Percentiles rank a stretch among this genome's conserved stretches.
These are phyloP conservation scores for Pangasius krempfi DNA, from an alignment of 2,797 vertebrate genomes.

Conservation along the genomic window DNA sequence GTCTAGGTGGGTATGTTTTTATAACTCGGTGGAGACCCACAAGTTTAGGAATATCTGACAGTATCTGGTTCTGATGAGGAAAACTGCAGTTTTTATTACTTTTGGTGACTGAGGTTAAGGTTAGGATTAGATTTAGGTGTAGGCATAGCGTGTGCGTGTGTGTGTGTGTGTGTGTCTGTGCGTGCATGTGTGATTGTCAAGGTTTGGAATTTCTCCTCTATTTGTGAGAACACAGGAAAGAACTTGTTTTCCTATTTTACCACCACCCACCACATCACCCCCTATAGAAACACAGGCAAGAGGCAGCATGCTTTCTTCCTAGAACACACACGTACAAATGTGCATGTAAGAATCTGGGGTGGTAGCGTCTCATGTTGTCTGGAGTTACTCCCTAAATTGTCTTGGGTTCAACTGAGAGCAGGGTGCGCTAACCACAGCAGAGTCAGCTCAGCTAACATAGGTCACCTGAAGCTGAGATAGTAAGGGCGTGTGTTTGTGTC, in stretches of 20 bases:
- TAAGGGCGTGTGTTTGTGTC: slow-evolving; percentile 44
- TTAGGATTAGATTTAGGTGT: background rate
- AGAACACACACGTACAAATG: slow-evolving; percentile 23
- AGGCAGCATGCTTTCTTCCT: slow-evolving; percentile 5
- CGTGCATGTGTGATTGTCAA: slow-evolving; percentile 30
- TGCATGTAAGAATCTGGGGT: background rate
- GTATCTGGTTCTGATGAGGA: background rate
- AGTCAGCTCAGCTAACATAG: slow-evolving; percentile 31
- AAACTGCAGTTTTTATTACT: background rate
- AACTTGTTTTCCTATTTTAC: slow-evolving; percentile 24
- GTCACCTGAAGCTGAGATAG: slow-evolving; percentile 22
- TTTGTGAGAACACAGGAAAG: slow-evolving; percentile 36
- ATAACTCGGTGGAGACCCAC: background rate
- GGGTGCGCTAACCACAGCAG: slow-evolving; percentile 41
- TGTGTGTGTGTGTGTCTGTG: slow-evolving; percentile 14
- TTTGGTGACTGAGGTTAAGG: background rate
- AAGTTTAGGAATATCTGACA: background rate
- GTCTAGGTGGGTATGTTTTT: background rate
- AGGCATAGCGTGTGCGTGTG: slow-evolving; percentile 3
- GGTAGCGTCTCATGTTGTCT: slow-evolving; percentile 30
- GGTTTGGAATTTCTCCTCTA: slow-evolving; percentile 48
- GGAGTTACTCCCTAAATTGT: slow-evolving; percentile 46
- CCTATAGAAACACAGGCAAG: slow-evolving; percentile 48
- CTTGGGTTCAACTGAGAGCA: slow-evolving; percentile 32
- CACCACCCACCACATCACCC: slow-evolving; percentile 29